A percentile compares a stretch with the other conserved stretches of the same genome.
Evolutionary conservation across 2,113 vertebrate species (phyloP).

Genomic region (Aleadryas rufinucha): DNA sequence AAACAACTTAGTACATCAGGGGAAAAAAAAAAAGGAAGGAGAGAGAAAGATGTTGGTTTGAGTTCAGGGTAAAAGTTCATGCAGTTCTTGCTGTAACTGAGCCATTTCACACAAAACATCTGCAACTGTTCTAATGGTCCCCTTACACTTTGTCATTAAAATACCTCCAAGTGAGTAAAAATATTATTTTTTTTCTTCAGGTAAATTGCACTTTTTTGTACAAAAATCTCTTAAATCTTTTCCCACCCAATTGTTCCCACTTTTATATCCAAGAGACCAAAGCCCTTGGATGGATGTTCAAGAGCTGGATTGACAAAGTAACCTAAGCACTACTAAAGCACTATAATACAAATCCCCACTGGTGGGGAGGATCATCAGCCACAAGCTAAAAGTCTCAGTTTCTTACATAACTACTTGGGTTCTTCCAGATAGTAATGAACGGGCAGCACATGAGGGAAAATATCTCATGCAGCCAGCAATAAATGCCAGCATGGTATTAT

Average conservation of each 20-base stretch:
- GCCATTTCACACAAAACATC: constrained; percentile 27
- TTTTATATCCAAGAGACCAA: not conserved
- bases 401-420: not conserved
- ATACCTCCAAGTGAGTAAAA: not conserved
- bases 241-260: not conserved
- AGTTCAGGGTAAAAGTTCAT: constrained; percentile 56
- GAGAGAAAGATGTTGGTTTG: not conserved
- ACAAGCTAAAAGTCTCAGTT: not conserved
- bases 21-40: not conserved
- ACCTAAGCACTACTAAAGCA: not conserved
- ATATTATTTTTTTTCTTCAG: not conserved
- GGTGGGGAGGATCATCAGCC: not conserved
- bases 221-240: not conserved
- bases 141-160: not conserved
- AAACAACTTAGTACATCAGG: constrained; percentile 10
- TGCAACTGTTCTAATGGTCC: not conserved
- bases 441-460: not conserved
- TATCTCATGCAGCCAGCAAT: not conserved
- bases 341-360: not conserved
- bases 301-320: not conserved
- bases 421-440: not conserved
- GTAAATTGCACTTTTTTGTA: not conserved
- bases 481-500: not conserved
- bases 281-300: not conserved
- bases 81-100: constrained; percentile 25